Conservation (phyloP, 2,113 vertebrate genomes). For the cat (Felis catus) region F.catus_Fca126_mat1.0 CM031419.1:15211001-15211500, state of each 20-base stretch:
- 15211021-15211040: constrained; percentile 97
- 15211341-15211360: not conserved
- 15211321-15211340: constrained; percentile 18
- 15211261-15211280: not conserved
- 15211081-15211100: constrained; percentile 99
- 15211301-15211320: not conserved
- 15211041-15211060: constrained; percentile 99
- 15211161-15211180: constrained; percentile 59
- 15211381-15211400: not conserved
- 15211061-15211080: constrained; percentile 99
- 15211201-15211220: not conserved
- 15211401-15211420: not conserved
- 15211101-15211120: constrained; percentile 97
- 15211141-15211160: constrained; percentile 94
- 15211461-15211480: not conserved
- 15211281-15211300: not conserved
- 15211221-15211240: not conserved
- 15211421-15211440: not conserved
- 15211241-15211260: not conserved
- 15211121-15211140: constrained; percentile 96
- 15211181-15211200: constrained; percentile 28
- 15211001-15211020: constrained; percentile 96
- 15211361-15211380: not conserved
- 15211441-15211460: not conserved
- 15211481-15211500: not conserved